Percentiles rank a stretch among this genome's conserved stretches.
These are phyloP conservation scores for Pharmacophagus antenor DNA, from an alignment of 2,888 invertebrate genomes.

Conservation along the genomic window DNA sequence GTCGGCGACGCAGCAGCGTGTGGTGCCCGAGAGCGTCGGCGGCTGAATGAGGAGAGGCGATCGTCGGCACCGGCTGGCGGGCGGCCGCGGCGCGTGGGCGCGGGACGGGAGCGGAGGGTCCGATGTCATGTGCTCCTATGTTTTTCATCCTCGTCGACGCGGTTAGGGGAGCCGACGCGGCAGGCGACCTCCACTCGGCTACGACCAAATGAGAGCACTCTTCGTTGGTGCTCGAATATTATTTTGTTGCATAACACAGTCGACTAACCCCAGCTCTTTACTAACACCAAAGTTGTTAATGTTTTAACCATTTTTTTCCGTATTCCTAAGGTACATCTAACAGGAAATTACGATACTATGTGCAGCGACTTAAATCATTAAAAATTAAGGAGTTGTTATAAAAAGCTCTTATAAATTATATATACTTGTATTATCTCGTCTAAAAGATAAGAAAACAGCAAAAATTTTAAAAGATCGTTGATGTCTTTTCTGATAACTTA, in stretches of 20 bases:
- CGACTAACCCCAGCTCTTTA: slow-evolving; percentile 9
- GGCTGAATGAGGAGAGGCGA: slow-evolving; percentile 69
- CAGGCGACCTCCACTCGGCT: slow-evolving; percentile 53
- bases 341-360: not conserved
- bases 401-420: not conserved
- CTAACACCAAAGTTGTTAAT: slow-evolving; percentile 6
- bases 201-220: slow-evolving; percentile 52
- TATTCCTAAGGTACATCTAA: not conserved
- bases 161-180: slow-evolving; percentile 42
- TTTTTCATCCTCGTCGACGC: slow-evolving; percentile 49
- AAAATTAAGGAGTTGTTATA: not conserved
- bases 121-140: slow-evolving; percentile 61
- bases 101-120: slow-evolving; percentile 64
- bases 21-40: slow-evolving; percentile 75
- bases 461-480: slow-evolving; percentile 41
- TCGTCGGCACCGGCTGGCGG: slow-evolving; percentile 55
- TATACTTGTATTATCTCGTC: not conserved
- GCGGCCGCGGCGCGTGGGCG: slow-evolving; percentile 61
- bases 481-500: slow-evolving; percentile 52
- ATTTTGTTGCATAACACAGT: slow-evolving; percentile 27
- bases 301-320: slow-evolving; percentile 1
- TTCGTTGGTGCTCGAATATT: slow-evolving; percentile 34
- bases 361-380: not conserved
- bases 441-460: not conserved
- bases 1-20: slow-evolving; percentile 52